Percentiles rank a stretch among this genome's conserved stretches.
Conservation (phyloP, 2,113 vertebrate species). For the Equus przewalskii region DNA sequence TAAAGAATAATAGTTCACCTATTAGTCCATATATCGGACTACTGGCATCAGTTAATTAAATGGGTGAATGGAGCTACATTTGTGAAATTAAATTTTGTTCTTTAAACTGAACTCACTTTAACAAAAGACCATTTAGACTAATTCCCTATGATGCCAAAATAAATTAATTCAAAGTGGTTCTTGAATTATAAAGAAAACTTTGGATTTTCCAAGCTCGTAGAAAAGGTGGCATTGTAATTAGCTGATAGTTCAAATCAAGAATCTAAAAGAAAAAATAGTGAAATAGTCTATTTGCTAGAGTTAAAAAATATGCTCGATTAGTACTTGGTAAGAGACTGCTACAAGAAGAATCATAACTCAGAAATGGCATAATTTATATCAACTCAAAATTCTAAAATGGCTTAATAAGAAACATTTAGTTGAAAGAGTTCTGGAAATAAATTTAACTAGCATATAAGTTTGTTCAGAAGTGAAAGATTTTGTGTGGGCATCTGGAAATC, state of each 20-base stretch:
- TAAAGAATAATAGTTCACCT: neutral
- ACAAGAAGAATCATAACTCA: neutral
- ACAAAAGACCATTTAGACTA: conserved; percentile 33
- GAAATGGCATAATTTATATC: conserved; percentile 19
- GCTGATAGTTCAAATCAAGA: neutral
- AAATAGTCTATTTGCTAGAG: neutral
- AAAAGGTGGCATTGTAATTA: neutral
- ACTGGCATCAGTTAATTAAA: neutral
- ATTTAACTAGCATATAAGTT: neutral
- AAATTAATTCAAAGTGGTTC: conserved; percentile 35
- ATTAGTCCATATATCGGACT: neutral
- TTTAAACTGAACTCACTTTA: neutral
- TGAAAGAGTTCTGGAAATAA: neutral
- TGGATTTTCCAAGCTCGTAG: neutral
- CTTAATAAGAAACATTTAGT: conserved; percentile 15
- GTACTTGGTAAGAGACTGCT: neutral
- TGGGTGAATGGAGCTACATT: neutral
- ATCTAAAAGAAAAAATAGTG: conserved; percentile 5
- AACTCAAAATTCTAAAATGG: conserved; percentile 10
- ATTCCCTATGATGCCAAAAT: neutral
- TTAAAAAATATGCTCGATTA: neutral
- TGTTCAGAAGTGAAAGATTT: neutral
- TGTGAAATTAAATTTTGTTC: conserved; percentile 26
- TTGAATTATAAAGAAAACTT: conserved; percentile 14
- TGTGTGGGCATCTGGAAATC: neutral